Conservation (phyloP, 2,113 vertebrate species). For the Aythya baeri region DNA sequence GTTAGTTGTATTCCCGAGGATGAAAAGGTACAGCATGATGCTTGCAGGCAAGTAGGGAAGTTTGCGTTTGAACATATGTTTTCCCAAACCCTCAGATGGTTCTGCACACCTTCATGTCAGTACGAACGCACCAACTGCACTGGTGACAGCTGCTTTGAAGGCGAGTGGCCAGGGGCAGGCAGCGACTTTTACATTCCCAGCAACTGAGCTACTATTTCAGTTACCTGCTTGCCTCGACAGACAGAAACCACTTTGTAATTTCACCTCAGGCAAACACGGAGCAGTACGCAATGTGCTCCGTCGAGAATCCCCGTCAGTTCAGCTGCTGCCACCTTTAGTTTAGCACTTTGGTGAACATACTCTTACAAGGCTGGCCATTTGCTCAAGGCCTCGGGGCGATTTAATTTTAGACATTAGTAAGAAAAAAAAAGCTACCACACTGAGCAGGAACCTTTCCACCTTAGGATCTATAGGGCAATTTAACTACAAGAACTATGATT, state of each 20-base stretch:
- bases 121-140: constrained; percentile 60
- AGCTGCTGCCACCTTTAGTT: constrained; percentile 75
- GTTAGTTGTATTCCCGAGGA: background rate
- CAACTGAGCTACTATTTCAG: constrained; percentile 48
- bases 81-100: constrained; percentile 17
- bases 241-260: constrained; percentile 53
- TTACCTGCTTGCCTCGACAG: constrained; percentile 56
- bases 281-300: constrained; percentile 40
- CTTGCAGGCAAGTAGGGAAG: background rate
- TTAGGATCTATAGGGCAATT: background rate
- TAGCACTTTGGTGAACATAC: constrained; percentile 74
- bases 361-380: constrained; percentile 77
- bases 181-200: constrained; percentile 71
- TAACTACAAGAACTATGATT: background rate
- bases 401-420: constrained; percentile 14
- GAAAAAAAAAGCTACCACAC: background rate
- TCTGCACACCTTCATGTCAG: constrained; percentile 61
- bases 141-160: constrained; percentile 72
- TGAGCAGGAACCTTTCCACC: background rate
- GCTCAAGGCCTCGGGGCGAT: constrained; percentile 60
- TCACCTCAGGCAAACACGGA: constrained; percentile 70
- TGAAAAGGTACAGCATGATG: background rate
- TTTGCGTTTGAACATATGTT: background rate
- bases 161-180: constrained; percentile 74
- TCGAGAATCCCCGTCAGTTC: constrained; percentile 73